phyloP scores from a whole-genome alignment of 1,140 invertebrate species.

The Monomorium pharaonis region DNA sequence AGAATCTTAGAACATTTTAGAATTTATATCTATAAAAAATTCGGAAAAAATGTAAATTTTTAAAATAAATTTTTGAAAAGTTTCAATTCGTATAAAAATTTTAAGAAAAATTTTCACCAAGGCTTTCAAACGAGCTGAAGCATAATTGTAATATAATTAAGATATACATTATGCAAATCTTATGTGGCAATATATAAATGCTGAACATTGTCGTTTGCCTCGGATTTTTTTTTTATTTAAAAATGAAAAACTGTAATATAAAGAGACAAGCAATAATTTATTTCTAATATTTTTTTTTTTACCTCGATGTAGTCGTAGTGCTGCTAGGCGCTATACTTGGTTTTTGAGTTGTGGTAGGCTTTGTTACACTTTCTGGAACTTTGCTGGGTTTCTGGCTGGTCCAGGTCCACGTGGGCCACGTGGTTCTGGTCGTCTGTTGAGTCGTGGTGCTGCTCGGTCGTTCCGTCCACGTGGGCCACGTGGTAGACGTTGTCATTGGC shows the following conservation, averaged over 20 bases:
- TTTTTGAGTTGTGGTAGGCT: slow-evolving; percentile 43
- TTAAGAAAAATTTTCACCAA: too few species aligned
- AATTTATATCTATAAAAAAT: too few species aligned
- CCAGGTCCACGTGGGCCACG: slow-evolving; percentile 72
- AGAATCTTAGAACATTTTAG: too few species aligned
- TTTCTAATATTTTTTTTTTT: background rate
- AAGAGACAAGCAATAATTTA: background rate
- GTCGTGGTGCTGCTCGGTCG: slow-evolving; percentile 73
- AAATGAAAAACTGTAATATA: background rate
- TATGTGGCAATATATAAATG: background rate
- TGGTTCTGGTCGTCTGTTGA: slow-evolving; percentile 75
- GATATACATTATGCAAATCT: background rate
- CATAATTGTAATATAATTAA: background rate
- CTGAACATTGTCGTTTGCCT: background rate
- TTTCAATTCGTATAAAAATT: too few species aligned
- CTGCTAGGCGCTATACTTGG: slow-evolving; percentile 45
- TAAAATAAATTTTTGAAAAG: too few species aligned
- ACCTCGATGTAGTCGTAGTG: slow-evolving; percentile 32
- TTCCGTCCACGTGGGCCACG: slow-evolving; percentile 82
- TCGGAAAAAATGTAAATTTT: too few species aligned
- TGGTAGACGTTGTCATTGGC: slow-evolving; percentile 80
- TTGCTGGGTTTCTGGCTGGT: slow-evolving; percentile 66
- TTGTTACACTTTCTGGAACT: slow-evolving; percentile 41
- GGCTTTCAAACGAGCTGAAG: background rate
- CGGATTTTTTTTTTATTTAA: background rate